These are phyloP conservation scores for Limosa lapponica DNA, from an alignment of 2,797 vertebrate species.

Conservation along the genomic window DNA sequence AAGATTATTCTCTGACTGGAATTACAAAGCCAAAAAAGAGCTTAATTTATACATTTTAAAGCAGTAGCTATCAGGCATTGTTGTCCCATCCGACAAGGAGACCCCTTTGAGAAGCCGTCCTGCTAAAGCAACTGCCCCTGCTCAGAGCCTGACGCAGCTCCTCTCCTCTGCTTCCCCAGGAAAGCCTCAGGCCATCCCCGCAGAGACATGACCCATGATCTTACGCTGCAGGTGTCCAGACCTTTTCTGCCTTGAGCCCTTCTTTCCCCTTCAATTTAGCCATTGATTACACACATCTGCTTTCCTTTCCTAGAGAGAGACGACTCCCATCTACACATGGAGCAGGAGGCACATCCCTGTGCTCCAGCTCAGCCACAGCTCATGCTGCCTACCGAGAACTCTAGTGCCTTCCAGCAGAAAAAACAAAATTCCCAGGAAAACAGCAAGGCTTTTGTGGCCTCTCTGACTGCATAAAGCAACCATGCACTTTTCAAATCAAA, in stretches of 20 bases:
- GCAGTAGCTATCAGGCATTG: background rate
- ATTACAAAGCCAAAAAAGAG: background rate
- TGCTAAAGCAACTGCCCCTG: background rate
- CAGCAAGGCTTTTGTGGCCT: background rate
- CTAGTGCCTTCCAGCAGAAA: background rate
- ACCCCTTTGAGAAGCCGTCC: background rate
- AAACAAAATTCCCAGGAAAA: background rate
- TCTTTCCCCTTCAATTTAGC: background rate
- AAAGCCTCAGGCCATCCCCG: background rate
- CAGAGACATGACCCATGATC: background rate
- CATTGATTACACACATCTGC: background rate
- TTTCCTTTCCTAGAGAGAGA: background rate
- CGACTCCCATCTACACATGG: accelerated
- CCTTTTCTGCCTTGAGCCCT: background rate
- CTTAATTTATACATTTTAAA: background rate
- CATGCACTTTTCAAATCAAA: background rate
- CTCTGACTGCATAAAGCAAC: background rate
- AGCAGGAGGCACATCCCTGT: background rate
- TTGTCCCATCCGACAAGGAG: background rate
- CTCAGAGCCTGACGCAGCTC: background rate
- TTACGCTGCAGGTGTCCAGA: background rate
- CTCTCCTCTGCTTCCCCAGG: background rate
- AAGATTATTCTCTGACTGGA: background rate
- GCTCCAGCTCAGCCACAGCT: background rate
- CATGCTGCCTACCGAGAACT: background rate